A percentile compares a stretch with the other conserved stretches of the same genome.
Evolutionary conservation across 1,140 invertebrate genomes (phyloP).

Genomic region (Idris sp.): DNA sequence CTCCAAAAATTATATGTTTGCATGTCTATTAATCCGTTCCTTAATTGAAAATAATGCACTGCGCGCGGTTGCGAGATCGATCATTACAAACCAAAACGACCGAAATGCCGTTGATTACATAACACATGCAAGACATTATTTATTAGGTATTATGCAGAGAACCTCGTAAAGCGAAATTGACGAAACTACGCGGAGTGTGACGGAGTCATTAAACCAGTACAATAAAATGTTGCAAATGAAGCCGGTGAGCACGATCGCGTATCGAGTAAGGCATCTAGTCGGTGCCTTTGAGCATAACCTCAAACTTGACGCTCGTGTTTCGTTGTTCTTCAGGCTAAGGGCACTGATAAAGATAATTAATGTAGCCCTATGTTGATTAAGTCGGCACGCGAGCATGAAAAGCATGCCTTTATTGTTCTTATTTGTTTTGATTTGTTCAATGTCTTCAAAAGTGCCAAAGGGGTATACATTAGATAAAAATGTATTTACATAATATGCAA

Average conservation of each 20-base stretch:
- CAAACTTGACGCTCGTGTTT: constrained; percentile 56
- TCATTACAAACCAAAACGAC: constrained; percentile 4
- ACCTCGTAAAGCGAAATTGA: constrained; percentile 38
- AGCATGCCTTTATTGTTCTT: constrained; percentile 25
- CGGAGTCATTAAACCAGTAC: constrained; percentile 46
- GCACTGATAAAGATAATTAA: constrained; percentile 74
- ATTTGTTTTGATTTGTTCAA: constrained; percentile 27
- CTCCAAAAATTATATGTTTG: constrained; percentile 43
- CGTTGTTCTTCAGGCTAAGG: constrained; percentile 69
- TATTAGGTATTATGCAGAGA: constrained; percentile 33
- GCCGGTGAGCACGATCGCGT: constrained; percentile 27
- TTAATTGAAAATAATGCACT: constrained; percentile 46
- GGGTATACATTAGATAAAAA: no score
- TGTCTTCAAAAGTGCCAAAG: constrained; percentile 4
- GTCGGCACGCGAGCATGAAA: constrained; percentile 53
- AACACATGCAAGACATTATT: constrained; percentile 27
- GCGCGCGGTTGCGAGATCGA: constrained; percentile 13
- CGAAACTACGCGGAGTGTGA: constrained; percentile 42
- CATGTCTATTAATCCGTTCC: constrained; percentile 23
- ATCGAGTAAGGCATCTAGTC: constrained; percentile 50
- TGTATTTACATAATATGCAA: not conserved
- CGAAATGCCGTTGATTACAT: constrained; percentile 28
- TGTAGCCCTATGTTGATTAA: constrained; percentile 70
- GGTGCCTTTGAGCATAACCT: constrained; percentile 63
- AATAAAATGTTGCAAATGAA: constrained; percentile 51